A percentile compares a stretch with the other conserved stretches of the same genome.
Evolutionary conservation across 1,140 invertebrate species (phyloP).

Genomic region (Drosophila nikananu): DNA sequence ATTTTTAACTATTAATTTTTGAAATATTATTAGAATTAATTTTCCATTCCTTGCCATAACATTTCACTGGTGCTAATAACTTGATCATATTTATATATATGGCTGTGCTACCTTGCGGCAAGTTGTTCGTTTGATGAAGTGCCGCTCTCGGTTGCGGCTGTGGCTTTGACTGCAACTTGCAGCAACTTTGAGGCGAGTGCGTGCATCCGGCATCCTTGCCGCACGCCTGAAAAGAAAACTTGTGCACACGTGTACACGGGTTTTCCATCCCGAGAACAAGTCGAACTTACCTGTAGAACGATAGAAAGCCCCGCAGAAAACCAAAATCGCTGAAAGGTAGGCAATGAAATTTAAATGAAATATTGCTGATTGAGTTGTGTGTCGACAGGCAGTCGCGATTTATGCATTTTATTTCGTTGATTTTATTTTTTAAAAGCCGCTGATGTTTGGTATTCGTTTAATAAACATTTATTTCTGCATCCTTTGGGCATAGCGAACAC

Average conservation of each 20-base stretch:
- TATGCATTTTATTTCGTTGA: background rate
- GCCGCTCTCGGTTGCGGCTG: slow-evolving; percentile 58
- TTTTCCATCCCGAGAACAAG: slow-evolving; percentile 35
- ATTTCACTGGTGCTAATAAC: background rate
- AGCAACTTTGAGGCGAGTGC: slow-evolving; percentile 52
- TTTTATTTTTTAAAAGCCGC: background rate
- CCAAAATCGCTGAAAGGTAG: slow-evolving; percentile 36
- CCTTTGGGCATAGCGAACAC: background rate
- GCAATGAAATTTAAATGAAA: slow-evolving; percentile 28
- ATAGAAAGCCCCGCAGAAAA: background rate
- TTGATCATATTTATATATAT: background rate
- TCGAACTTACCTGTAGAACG: slow-evolving; percentile 41
- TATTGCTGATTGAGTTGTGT: slow-evolving; percentile 24
- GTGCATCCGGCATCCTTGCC: slow-evolving; percentile 28
- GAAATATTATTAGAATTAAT: no score
- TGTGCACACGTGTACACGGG: slow-evolving; percentile 5
- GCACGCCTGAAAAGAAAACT: slow-evolving; percentile 21
- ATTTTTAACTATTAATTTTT: background rate
- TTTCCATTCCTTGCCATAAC: background rate
- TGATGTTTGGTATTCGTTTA: background rate
- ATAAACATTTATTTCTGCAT: background rate
- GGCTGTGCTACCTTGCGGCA: slow-evolving; percentile 61
- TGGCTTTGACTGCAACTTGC: slow-evolving; percentile 45
- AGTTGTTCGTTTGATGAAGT: slow-evolving; percentile 75
- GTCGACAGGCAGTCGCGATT: background rate